phyloP scores from a whole-genome alignment of 2,113 vertebrate genomes.

The Gobio gobio region DNA sequence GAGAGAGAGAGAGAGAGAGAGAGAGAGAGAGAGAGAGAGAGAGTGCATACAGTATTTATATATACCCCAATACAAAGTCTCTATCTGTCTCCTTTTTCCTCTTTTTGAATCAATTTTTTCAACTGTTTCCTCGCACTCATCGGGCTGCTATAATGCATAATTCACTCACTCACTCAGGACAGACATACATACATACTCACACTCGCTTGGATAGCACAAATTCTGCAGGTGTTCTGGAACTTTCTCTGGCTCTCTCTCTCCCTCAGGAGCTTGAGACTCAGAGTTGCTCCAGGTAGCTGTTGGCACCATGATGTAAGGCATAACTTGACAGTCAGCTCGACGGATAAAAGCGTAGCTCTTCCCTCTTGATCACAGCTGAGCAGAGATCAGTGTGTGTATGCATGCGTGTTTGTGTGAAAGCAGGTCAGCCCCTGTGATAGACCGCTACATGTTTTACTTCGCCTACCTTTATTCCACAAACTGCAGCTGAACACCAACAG shows the following conservation, averaged over 20 bases:
- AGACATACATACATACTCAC: neutral
- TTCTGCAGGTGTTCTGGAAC: slow-evolving; percentile 34
- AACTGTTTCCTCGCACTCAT: neutral
- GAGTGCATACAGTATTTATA: neutral
- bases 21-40: neutral
- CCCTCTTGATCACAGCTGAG: slow-evolving; percentile 39
- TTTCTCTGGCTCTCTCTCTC: slow-evolving; percentile 15
- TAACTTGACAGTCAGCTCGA: slow-evolving; percentile 32
- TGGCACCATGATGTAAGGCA: slow-evolving; percentile 35
- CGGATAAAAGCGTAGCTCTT: slow-evolving; percentile 38
- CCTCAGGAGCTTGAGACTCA: slow-evolving; percentile 2
- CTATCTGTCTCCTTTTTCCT: neutral
- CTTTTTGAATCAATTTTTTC: neutral
- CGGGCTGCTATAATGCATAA: slow-evolving; percentile 14
- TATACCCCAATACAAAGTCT: neutral
- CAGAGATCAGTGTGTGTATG: slow-evolving; percentile 39
- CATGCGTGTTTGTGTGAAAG: slow-evolving; percentile 38
- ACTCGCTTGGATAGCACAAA: slow-evolving; percentile 16
- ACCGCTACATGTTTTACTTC: slow-evolving; percentile 40
- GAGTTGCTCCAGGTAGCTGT: slow-evolving; percentile 26
- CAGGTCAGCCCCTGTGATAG: slow-evolving; percentile 41
- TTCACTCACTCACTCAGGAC: slow-evolving; percentile 8
- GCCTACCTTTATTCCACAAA: slow-evolving; percentile 14
- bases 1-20: neutral
- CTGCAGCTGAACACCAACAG: slow-evolving; percentile 11